Base-by-base conservation (phyloP, 2,113 vertebrate genomes). In the Turdus rufiventris region DNA sequence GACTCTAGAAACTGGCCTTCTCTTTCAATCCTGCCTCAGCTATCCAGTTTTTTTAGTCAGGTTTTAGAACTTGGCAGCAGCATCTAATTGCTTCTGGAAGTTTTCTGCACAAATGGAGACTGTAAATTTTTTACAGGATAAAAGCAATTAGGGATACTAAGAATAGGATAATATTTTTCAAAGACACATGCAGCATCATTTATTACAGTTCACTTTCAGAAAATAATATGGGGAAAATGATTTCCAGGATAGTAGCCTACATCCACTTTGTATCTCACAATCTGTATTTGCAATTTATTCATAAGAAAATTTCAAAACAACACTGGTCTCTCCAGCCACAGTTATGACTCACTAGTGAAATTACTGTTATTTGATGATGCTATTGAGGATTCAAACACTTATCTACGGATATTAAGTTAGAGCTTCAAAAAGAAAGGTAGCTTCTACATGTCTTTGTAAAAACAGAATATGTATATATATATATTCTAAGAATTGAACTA, bases 51-150 rank as follows among this genome's bases (percentile, higher is more conserved):
- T 89, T 58, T 40, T 18, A 62, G 34, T n/a, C 42, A n/a, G 6
- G 47, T 83, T 94, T 91, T 66, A 67, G 20, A 90, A 40, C 47
- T 48, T 85, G 24, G 73, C 58, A 92, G 45, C 17, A 42, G 21
- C 18, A 76, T 38, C 33, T 40, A 80, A 91, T 24, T 70, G 51
- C 43, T 91, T 91, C 62, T 73, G 12, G 28, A 95, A 58, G 8
- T 70, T 76, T 85, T 76, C 71, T 53, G 50, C 40, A 25, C 40
- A 83, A 76, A 66, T 14, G 20, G 29, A 72, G 51, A 76, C 2
- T 6, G 18, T 16, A 62, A 23, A 10, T 38, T 50, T 83, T 94
- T 79, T 43, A 54, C 36, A 58, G 31, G 47, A 45, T 31, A 54
- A 40, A 79, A 89, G 56, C 74, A 79, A 67, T 68, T 34, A 73